These are phyloP conservation scores for Ceriagrion tenellum DNA, from an alignment of 2,888 invertebrate species.

Conservation along the genomic window DNA sequence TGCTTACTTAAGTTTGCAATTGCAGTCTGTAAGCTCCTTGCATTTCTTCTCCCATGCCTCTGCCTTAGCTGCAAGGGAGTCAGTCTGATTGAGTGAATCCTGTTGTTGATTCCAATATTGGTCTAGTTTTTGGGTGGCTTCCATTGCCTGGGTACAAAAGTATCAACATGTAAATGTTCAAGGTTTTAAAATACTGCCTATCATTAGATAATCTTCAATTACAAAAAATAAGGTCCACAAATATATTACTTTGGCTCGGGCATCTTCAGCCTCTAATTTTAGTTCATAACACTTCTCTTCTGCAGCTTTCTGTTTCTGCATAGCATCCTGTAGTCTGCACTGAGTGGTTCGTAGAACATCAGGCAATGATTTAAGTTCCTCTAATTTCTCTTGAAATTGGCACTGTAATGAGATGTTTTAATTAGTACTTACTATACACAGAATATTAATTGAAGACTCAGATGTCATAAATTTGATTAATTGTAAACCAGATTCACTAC, in stretches of 20 bases:
- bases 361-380: conserved; percentile 85
- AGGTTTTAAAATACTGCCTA: neutral
- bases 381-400: conserved; percentile 86
- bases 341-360: conserved; percentile 86
- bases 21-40: conserved; percentile 76
- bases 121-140: conserved; percentile 65
- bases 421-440: too few relatives aligned
- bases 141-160: conserved; percentile 17
- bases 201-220: neutral
- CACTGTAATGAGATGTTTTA: conserved; percentile 74
- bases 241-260: conserved; percentile 81
- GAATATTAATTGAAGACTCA: too few relatives aligned
- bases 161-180: neutral
- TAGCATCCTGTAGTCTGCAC: conserved; percentile 84
- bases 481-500: too few relatives aligned
- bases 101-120: conserved; percentile 33
- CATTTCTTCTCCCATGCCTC: conserved; percentile 76
- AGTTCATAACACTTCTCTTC: conserved; percentile 85
- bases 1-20: conserved; percentile 74
- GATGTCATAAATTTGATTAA: too few relatives aligned
- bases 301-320: conserved; percentile 83
- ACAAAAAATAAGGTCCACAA: neutral
- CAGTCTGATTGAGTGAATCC: conserved; percentile 28
- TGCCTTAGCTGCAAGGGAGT: conserved; percentile 13
- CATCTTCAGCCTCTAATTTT: conserved; percentile 82